A percentile compares a stretch with the other conserved stretches of the same genome.
These are phyloP conservation scores for Megalops cyprinoides DNA, from an alignment of 2,797 vertebrate species.

Conservation along the genomic window DNA sequence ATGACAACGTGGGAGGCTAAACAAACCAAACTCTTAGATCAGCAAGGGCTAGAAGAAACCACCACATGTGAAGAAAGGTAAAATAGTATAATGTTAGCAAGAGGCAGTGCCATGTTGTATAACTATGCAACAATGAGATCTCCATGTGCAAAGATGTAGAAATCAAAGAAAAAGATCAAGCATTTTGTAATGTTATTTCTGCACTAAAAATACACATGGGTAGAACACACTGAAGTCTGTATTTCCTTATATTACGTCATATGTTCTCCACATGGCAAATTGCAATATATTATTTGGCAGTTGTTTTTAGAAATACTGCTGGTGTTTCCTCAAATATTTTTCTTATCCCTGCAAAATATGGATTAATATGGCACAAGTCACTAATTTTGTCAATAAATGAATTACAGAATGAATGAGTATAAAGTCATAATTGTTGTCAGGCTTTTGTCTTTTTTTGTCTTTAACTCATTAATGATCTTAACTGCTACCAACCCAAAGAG, in stretches of 20 bases:
- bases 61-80: neutral
- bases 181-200: neutral
- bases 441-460: slow-evolving; percentile 16
- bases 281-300: slow-evolving; percentile 19
- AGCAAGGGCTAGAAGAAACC: neutral
- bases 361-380: neutral
- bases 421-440: neutral
- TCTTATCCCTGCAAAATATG: neutral
- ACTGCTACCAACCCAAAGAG: neutral
- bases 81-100: neutral
- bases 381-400: slow-evolving; percentile 3
- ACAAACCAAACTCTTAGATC: neutral
- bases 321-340: neutral
- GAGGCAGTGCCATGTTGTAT: neutral
- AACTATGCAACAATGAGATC: neutral
- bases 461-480: neutral
- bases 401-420: neutral
- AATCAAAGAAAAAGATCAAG: neutral
- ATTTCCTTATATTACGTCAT: neutral
- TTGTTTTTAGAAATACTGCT: neutral
- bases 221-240: neutral
- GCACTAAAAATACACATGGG: neutral
- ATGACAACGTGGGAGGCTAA: slow-evolving; percentile 14
- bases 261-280: neutral
- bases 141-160: neutral